Evolutionary conservation across 2,888 invertebrate genomes (phyloP).

Genomic region (Drosophila diplacantha): DNA sequence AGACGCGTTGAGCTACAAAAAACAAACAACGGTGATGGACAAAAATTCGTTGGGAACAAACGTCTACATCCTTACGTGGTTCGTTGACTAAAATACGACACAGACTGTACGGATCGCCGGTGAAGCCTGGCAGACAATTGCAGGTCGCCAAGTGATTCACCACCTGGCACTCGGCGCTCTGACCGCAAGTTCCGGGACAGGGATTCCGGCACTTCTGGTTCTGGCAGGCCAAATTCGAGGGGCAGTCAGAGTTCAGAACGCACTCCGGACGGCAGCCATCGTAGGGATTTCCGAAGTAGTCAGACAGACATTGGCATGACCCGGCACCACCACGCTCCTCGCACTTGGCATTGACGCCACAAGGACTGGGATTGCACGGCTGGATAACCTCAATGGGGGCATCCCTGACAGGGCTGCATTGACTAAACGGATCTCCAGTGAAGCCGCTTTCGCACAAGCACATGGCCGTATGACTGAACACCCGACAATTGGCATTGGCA

Average conservation of each 20-base stretch:
- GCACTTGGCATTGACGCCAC: conserved; percentile 85
- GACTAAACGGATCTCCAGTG: conserved; percentile 81
- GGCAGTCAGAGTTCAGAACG: conserved; percentile 82
- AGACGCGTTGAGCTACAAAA: conserved; percentile 77
- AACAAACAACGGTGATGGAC: neutral
- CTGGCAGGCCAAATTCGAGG: conserved; percentile 83
- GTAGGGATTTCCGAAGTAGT: conserved; percentile 87
- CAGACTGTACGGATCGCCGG: conserved; percentile 84
- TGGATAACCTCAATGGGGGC: conserved; percentile 77
- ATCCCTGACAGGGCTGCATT: conserved; percentile 77
- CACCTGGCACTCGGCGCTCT: conserved; percentile 82
- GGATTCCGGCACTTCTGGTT: conserved; percentile 82
- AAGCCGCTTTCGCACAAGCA: conserved; percentile 81
- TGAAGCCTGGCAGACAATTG: conserved; percentile 80
- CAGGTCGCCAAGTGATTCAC: conserved; percentile 83
- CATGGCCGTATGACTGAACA: conserved; percentile 80
- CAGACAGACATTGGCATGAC: conserved; percentile 84
- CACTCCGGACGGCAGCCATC: conserved; percentile 85
- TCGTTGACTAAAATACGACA: conserved; percentile 79
- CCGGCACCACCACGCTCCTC: conserved; percentile 85
- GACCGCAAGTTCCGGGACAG: conserved; percentile 82
- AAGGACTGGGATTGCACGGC: conserved; percentile 80
- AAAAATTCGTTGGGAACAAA: neutral
- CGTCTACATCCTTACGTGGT: conserved; percentile 77
- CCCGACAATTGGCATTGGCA: conserved; percentile 80